phyloP scores from a whole-genome alignment of 2,888 invertebrate genomes.

The Tachina lurida region DNA sequence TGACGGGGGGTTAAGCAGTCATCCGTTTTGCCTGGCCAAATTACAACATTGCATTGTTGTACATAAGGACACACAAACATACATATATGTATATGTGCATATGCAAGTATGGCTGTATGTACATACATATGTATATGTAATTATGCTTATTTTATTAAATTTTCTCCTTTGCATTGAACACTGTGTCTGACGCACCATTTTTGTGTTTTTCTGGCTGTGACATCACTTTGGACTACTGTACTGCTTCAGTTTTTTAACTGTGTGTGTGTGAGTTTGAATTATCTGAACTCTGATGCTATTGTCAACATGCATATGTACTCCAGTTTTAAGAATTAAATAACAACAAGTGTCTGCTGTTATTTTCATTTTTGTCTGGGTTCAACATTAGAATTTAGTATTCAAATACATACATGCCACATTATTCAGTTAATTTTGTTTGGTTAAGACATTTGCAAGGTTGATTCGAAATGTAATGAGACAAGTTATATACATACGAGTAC shows the following conservation, averaged over 20 bases:
- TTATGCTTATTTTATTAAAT: too few species aligned
- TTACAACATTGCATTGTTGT: neutral
- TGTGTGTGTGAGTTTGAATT: neutral
- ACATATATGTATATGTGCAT: too few species aligned
- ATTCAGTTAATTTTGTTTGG: neutral
- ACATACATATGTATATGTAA: too few species aligned
- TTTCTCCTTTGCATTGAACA: neutral
- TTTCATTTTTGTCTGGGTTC: slow-evolving; percentile 12
- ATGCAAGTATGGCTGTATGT: too few species aligned
- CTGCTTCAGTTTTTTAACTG: neutral
- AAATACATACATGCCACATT: too few species aligned
- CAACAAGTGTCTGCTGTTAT: slow-evolving; percentile 42
- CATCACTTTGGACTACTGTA: neutral
- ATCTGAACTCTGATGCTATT: slow-evolving; percentile 4
- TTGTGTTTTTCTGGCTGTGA: slow-evolving; percentile 29
- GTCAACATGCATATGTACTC: neutral
- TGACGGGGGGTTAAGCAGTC: too few species aligned
- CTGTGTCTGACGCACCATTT: neutral
- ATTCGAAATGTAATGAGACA: neutral
- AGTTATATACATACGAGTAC: neutral
- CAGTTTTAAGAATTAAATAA: neutral
- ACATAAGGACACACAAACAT: neutral
- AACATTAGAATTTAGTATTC: neutral
- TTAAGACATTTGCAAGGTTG: neutral
- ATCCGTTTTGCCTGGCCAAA: too few species aligned